Conservation (phyloP, 1,140 invertebrate genomes). For the Drosophila triauraria region DNA sequence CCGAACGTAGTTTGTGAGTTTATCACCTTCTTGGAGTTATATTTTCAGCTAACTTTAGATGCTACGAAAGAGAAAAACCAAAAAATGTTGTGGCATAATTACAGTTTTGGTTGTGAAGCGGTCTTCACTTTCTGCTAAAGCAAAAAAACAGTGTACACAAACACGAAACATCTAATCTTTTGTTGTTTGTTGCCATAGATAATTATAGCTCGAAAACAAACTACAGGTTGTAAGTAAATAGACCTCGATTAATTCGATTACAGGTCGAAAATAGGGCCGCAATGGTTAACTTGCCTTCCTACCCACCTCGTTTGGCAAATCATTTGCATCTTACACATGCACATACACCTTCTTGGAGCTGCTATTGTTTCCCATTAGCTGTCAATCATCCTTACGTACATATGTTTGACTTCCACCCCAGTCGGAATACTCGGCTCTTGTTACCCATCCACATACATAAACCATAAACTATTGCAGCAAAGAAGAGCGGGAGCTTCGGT, state of each 20-base stretch:
- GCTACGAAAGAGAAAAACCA: background rate
- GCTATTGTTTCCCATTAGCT: constrained; percentile 47
- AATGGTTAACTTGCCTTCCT: constrained; percentile 36
- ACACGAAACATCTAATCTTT: constrained; percentile 24
- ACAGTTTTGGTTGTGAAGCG: background rate
- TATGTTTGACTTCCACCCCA: constrained; percentile 48
- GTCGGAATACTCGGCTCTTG: constrained; percentile 31
- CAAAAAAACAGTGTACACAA: background rate
- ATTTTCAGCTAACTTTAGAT: background rate
- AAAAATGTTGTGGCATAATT: constrained; percentile 1
- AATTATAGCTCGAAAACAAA: constrained; percentile 41
- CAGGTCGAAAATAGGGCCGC: constrained; percentile 44
- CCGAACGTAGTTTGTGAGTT: constrained; percentile 1
- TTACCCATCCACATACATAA: constrained; percentile 31
- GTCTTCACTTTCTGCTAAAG: constrained; percentile 3
- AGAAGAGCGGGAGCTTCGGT: constrained; percentile 20
- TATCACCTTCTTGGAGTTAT: background rate
- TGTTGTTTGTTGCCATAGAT: constrained; percentile 31
- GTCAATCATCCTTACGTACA: constrained; percentile 49
- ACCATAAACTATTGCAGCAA: constrained; percentile 17
- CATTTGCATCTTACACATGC: constrained; percentile 42
- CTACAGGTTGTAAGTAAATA: constrained; percentile 45
- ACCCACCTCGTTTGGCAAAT: constrained; percentile 37
- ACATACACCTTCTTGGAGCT: constrained; percentile 27
- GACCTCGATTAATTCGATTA: constrained; percentile 48